Evolutionary conservation across 2,888 invertebrate species (phyloP).

Genomic region (Scelioninae gen. 1): DNA sequence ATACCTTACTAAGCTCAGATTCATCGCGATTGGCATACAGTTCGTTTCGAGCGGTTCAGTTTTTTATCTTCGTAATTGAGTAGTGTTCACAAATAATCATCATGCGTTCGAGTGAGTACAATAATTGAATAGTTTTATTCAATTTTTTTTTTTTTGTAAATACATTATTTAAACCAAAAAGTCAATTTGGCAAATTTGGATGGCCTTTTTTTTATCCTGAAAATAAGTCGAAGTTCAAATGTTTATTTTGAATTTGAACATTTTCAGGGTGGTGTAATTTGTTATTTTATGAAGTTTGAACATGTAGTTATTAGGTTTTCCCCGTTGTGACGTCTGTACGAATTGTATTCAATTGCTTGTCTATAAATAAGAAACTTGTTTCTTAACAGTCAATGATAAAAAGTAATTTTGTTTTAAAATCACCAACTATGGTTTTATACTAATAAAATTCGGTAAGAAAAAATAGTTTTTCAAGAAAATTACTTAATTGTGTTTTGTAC

Average conservation of each 20-base stretch:
- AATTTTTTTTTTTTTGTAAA: too few species aligned
- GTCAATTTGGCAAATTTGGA: too few species aligned
- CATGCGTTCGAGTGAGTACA: slow-evolving; percentile 14
- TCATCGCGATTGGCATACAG: slow-evolving; percentile 55
- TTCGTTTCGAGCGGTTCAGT: slow-evolving; percentile 40
- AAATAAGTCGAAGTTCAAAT: too few species aligned
- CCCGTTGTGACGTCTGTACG: slow-evolving; percentile 14
- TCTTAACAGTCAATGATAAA: background rate
- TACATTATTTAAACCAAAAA: too few species aligned
- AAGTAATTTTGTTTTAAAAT: background rate
- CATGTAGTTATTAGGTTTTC: slow-evolving; percentile 15
- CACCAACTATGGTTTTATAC: too few species aligned
- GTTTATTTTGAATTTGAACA: too few species aligned
- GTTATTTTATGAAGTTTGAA: background rate
- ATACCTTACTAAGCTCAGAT: slow-evolving; percentile 58
- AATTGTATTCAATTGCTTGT: slow-evolving; percentile 14
- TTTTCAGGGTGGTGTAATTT: too few species aligned
- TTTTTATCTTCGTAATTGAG: slow-evolving; percentile 40
- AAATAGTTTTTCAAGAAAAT: too few species aligned
- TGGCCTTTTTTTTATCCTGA: too few species aligned
- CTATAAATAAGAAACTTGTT: slow-evolving; percentile 47
- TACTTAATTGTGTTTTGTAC: too few species aligned
- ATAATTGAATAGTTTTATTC: too few species aligned
- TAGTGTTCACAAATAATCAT: slow-evolving; percentile 2
- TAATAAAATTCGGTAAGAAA: too few species aligned